phyloP scores from a whole-genome alignment of 2,797 vertebrate genomes.

The Myotis vivesi region DNA sequence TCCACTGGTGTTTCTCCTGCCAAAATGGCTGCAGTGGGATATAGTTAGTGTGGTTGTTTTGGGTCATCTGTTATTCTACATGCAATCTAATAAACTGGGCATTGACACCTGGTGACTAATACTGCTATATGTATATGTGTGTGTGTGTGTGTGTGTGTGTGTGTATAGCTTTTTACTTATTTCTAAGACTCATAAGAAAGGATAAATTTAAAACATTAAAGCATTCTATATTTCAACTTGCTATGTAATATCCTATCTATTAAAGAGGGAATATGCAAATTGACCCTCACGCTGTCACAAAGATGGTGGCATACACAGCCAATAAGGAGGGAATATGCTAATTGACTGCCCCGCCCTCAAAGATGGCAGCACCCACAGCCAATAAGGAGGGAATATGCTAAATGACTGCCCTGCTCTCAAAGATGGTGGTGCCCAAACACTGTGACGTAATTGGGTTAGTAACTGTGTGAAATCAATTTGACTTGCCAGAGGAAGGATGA shows the following conservation, averaged over 20 bases:
- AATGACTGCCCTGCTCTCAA: too few relatives aligned
- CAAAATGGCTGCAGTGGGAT: background rate
- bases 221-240: conserved; percentile 21
- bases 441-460: background rate
- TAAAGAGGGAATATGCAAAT: too few relatives aligned
- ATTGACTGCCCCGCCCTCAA: too few relatives aligned
- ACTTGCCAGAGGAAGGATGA: background rate
- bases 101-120: background rate
- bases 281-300: too few relatives aligned
- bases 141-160: too few relatives aligned
- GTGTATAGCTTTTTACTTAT: background rate
- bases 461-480: background rate
- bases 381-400: too few relatives aligned
- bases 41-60: background rate
- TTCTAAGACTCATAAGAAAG: background rate
- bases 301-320: too few relatives aligned
- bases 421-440: background rate
- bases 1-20: background rate
- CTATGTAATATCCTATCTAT: background rate
- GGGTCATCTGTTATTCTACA: background rate
- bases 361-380: too few relatives aligned
- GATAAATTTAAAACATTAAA: conserved; percentile 26
- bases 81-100: background rate
- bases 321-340: too few relatives aligned
- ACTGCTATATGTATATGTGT: background rate